Evolutionary conservation across 2,113 vertebrate genomes (phyloP).

Genomic region (Hiodon tergisus): DNA sequence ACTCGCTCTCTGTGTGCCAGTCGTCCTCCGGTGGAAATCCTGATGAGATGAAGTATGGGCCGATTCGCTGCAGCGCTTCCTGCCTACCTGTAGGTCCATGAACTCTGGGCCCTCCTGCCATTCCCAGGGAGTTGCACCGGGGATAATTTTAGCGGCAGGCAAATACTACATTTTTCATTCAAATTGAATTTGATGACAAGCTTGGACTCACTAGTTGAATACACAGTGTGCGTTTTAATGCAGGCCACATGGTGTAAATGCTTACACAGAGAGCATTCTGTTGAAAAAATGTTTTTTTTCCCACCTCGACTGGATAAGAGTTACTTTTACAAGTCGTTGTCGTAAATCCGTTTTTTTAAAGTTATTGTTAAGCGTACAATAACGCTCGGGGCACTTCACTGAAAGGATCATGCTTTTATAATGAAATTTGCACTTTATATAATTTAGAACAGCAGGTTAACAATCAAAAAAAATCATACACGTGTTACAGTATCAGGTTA

Average conservation of each 20-base stretch:
- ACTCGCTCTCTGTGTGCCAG: background rate
- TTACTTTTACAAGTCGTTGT: no score
- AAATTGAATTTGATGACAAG: constrained; percentile 20
- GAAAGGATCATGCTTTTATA: no score
- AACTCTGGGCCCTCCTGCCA: background rate
- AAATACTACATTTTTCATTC: constrained; percentile 20
- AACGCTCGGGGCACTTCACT: no score
- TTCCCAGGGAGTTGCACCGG: constrained; percentile 8
- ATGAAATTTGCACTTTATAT: no score
- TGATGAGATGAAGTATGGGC: constrained; percentile 17
- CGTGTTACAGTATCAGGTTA: no score
- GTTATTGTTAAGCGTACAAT: no score
- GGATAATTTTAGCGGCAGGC: constrained; percentile 17
- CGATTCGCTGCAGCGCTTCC: background rate
- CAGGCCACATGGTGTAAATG: constrained; percentile 18
- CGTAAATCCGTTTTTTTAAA: no score
- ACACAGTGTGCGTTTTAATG: constrained; percentile 15
- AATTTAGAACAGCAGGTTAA: no score
- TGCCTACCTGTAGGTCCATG: constrained; percentile 20
- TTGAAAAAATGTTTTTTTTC: background rate
- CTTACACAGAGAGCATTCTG: constrained; percentile 10
- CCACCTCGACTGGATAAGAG: no score
- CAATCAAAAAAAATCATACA: no score
- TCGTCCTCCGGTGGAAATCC: constrained; percentile 8
- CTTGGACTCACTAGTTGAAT: background rate